Base-by-base conservation (phyloP, 2,113 vertebrate species). In the Apteryx owenii region DNA sequence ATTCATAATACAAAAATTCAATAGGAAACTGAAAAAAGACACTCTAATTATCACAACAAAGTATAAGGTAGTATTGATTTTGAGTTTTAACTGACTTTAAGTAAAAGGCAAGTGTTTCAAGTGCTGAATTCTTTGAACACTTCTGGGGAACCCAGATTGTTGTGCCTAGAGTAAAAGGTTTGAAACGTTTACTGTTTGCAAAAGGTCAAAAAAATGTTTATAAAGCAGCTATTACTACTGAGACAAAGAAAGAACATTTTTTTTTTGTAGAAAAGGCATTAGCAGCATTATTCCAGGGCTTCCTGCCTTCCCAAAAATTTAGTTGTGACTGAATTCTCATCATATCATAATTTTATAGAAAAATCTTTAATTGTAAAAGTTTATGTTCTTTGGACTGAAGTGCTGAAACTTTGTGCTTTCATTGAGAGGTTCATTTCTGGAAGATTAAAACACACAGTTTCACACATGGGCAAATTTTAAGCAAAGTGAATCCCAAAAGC, bases 131-230 rank as follows among this genome's bases (percentile, higher is more conserved):
- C 33, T 69, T 89, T 73, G 69, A 90, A 33, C 29, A 28, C 31
- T 94, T 92, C 61, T 84, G 66, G 28, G 16, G 44, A 89, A 26
- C 13, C 25, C 33, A 64, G 23, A 9, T 66, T 88, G 29, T 40
- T 92, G 36, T 46, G 50, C 36, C 56, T 70, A 14, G 6, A 60
- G 36, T 46, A 64, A n/a, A 86, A 61, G 28, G 40, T 62, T 28
- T 62, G 28, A 94, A 91, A 71, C 61, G 28, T 85, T 87, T 78
- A 28, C n/a, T 69, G n/a, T 81, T 60, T 69, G 14, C 38, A 82
- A 82, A 88, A 93, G 54, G 90, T 92, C 90, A 93, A 72, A 95
- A 71, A 53, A 77, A 85, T 85, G 71, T 38, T 66, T 90, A 20
- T 6, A 85, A 31, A 71, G 70, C 64, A 95, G 56, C 15, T 56